phyloP scores from a whole-genome alignment of 2,888 invertebrate species.

The Calliphora vomitoria region DNA sequence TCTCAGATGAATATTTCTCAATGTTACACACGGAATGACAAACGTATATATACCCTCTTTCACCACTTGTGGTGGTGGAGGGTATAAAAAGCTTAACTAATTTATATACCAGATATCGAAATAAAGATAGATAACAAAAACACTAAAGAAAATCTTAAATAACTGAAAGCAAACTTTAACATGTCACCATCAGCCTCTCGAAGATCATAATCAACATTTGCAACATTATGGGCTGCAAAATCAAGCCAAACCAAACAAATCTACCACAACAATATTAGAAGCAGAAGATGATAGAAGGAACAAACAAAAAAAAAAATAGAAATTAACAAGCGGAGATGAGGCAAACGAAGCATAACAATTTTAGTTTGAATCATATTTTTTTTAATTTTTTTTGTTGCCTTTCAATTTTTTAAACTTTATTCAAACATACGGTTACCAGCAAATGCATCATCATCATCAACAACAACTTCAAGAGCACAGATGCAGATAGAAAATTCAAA shows the following conservation, averaged over 20 bases:
- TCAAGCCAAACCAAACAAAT: constrained; percentile 52
- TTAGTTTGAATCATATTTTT: constrained; percentile 35
- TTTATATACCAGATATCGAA: constrained; percentile 42
- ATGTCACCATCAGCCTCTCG: constrained; percentile 64
- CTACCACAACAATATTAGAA: constrained; percentile 46
- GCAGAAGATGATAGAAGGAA: not conserved
- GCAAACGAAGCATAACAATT: constrained; percentile 67
- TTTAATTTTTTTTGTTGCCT: constrained; percentile 8
- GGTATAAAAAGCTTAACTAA: constrained; percentile 59
- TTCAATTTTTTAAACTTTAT: constrained; percentile 32
- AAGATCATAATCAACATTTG: constrained; percentile 57
- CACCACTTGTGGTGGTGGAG: no score
- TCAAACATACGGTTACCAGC: constrained; percentile 61
- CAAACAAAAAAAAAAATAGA: not conserved
- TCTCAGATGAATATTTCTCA: no score
- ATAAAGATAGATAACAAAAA: constrained; percentile 8
- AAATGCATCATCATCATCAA: constrained; percentile 51
- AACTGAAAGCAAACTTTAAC: constrained; percentile 59
- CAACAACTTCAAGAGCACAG: constrained; percentile 37
- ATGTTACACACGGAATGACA: no score
- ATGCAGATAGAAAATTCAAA: constrained; percentile 41
- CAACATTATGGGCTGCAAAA: constrained; percentile 45
- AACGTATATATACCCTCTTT: no score
- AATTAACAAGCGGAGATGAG: constrained; percentile 67
- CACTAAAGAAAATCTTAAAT: constrained; percentile 27